Conservation (phyloP, 2,113 vertebrate genomes). For the Carassius gibelio region DNA sequence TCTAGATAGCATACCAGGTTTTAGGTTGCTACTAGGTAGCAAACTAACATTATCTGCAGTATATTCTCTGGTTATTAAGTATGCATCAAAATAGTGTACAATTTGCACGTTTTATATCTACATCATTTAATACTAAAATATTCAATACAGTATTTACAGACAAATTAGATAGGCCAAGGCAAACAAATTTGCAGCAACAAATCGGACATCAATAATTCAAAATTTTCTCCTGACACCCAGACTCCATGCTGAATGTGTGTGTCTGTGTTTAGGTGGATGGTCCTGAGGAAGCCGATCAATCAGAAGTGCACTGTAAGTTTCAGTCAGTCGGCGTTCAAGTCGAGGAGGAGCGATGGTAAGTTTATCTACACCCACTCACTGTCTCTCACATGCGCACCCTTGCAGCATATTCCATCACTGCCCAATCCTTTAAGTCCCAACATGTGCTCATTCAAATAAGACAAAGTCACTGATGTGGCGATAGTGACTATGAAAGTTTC, state of each 20-base stretch:
- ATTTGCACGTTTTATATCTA: neutral
- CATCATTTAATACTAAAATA: neutral
- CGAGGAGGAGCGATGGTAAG: constrained; percentile 93
- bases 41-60: neutral
- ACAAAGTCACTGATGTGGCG: neutral
- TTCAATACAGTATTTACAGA: neutral
- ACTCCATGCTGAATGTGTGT: neutral
- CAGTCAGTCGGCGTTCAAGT: constrained; percentile 96
- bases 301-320: constrained; percentile 87
- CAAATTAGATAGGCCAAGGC: neutral
- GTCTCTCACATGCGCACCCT: neutral
- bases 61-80: neutral
- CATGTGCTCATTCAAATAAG: neutral
- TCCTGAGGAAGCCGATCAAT: constrained; percentile 82
- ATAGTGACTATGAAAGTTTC: neutral
- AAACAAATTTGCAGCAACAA: neutral
- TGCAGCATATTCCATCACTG: neutral
- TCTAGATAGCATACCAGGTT: neutral
- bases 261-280: constrained; percentile 84
- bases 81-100: neutral
- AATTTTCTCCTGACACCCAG: neutral
- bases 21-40: too few species aligned
- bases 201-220: neutral
- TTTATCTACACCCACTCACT: constrained; percentile 3
- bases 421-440: neutral